A percentile compares a stretch with the other conserved stretches of the same genome.
Evolutionary conservation across 2,113 vertebrate species (phyloP).

Genomic region (Synodontis membranacea): DNA sequence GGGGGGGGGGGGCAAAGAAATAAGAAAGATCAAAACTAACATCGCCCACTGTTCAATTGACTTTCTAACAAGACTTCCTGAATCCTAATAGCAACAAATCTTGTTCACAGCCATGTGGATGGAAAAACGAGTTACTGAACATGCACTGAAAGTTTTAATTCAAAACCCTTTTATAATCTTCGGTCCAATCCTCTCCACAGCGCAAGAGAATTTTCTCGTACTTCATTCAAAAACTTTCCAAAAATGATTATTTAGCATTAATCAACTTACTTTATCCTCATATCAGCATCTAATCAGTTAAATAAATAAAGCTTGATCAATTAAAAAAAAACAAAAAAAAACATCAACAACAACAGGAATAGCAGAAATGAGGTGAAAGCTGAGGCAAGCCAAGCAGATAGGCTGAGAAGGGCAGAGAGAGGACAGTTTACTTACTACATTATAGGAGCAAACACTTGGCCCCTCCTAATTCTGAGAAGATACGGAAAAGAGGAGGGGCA

Average conservation of each 20-base stretch:
- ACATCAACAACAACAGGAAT: too few relatives aligned
- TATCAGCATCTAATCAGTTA: not conserved
- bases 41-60: not conserved
- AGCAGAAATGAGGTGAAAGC: conserved; percentile 1
- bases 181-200: not conserved
- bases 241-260: not conserved
- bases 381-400: conserved; percentile 47
- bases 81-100: not conserved
- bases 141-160: not conserved
- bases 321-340: not conserved
- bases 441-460: conserved; percentile 92
- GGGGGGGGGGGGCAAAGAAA: not conserved
- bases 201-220: not conserved
- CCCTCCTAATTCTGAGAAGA: conserved; percentile 89
- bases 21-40: not conserved
- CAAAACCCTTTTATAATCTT: not conserved
- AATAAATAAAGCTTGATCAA: not conserved
- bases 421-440: conserved; percentile 90
- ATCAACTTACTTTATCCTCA: not conserved
- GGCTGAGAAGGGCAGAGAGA: conserved; percentile 36
- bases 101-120: not conserved
- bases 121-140: not conserved
- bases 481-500: conserved; percentile 67
- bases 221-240: not conserved
- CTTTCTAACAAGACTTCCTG: not conserved